phyloP scores from a whole-genome alignment of 92 coral and sea anemone species.

The Diadumene lineata region DNA sequence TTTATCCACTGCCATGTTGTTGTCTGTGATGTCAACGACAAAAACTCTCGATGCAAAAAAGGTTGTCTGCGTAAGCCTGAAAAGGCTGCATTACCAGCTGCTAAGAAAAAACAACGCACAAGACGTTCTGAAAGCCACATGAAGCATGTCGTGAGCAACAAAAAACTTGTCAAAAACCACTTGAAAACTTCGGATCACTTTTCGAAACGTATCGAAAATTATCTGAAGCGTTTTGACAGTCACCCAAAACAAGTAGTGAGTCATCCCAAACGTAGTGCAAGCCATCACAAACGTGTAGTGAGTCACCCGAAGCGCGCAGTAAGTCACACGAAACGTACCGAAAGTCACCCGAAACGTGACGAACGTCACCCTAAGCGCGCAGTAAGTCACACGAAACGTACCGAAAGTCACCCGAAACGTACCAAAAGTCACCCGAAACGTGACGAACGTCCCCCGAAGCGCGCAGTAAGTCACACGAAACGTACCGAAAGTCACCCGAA shows the following conservation, averaged over 20 bases:
- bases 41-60: constrained; percentile 69
- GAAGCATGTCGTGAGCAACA: background rate
- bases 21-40: constrained; percentile 71
- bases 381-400: too few species aligned
- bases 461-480: too few species aligned
- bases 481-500: too few species aligned
- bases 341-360: too few species aligned
- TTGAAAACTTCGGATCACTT: background rate
- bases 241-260: background rate
- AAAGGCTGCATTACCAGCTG: constrained; percentile 7
- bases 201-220: background rate
- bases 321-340: too few species aligned
- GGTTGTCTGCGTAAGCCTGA: constrained; percentile 16
- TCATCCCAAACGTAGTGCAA: background rate
- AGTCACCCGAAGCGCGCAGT: too few species aligned
- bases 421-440: too few species aligned
- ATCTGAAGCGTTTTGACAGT: background rate
- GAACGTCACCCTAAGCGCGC: too few species aligned
- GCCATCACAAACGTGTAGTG: background rate
- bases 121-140: background rate
- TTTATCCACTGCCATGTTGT: constrained; percentile 78
- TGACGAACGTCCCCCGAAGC: too few species aligned
- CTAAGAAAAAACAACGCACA: background rate
- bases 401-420: too few species aligned
- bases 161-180: background rate